phyloP scores from a whole-genome alignment of 1,140 invertebrate genomes.

The Drosophila sp. region DNA sequence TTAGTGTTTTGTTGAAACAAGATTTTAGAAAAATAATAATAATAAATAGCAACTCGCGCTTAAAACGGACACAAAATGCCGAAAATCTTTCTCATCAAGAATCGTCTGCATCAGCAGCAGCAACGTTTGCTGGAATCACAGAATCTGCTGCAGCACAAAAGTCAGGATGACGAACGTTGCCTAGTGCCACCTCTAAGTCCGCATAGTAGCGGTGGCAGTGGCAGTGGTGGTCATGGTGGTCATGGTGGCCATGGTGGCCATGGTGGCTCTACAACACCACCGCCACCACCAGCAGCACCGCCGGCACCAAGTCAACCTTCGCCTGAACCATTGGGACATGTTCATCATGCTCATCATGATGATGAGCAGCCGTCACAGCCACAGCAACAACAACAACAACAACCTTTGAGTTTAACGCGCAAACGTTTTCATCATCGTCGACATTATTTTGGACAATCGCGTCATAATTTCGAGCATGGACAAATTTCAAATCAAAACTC shows the following conservation, averaged over 20 bases:
- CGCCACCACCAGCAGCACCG: constrained; percentile 34
- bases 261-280: constrained; percentile 14
- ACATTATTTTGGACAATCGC: constrained; percentile 75
- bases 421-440: constrained; percentile 80
- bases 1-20: constrained; percentile 79
- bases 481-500: constrained; percentile 47
- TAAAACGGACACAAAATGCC: constrained; percentile 86
- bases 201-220: constrained; percentile 46
- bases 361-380: background rate
- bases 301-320: constrained; percentile 63
- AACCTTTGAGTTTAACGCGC: constrained; percentile 66
- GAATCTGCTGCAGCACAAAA: constrained; percentile 86
- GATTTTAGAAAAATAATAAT: constrained; percentile 4
- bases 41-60: constrained; percentile 27
- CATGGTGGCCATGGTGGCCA: constrained; percentile 15
- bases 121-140: constrained; percentile 90
- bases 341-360: constrained; percentile 4
- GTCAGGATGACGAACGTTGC: constrained; percentile 82
- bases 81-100: constrained; percentile 95
- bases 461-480: constrained; percentile 54
- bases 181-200: constrained; percentile 81
- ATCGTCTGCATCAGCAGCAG: constrained; percentile 94
- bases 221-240: constrained; percentile 11
- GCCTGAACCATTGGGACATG: constrained; percentile 73
- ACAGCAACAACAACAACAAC: constrained; percentile 29